Base-by-base conservation (phyloP, 2,888 invertebrate genomes). In the Megaustenia siamemsis region DNA sequence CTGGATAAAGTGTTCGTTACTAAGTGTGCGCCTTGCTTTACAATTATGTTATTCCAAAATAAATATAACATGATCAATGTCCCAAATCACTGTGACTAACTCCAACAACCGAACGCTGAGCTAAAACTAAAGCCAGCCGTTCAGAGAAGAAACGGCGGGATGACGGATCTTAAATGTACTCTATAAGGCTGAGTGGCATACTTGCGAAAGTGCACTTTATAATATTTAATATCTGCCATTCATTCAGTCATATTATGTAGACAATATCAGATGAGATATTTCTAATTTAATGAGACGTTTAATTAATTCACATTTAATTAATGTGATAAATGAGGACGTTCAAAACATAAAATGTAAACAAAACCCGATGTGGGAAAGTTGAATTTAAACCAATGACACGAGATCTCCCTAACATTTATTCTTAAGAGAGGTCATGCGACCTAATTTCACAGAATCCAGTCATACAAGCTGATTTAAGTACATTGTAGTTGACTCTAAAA, bases 381-480 rank as follows among this genome's bases (percentile, higher is more conserved):
- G 45, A 76, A 80, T 80, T 79, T 84, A 73, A 63, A 35, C 80
- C 84, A 80, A 80, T 84, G 80, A 84, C 80, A 75, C 80, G 63
- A 79, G 43, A 45, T 43, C 56, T 40, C 60, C 66, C 73, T 49
- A n/a, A 75, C 75, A n/a, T n/a, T n/a, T n/a, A n/a, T n/a, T n/a
- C n/a, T n/a, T n/a, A n/a, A n/a, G n/a, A n/a, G 85, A 86, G 87
- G 87, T 87, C 87, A 87, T 53, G 81, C 86, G 84, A 87, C 87
- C 86, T 82, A 82, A 78, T 86, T 87, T 86, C 85, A 38, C 43
- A 38, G 21, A 18, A n/a, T n/a, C n/a, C n/a, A n/a, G n/a, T n/a
- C n/a, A n/a, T n/a, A n/a, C n/a, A n/a, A n/a, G n/a, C n/a, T n/a
- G n/a, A n/a, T n/a, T n/a, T n/a, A n/a, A n/a, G n/a, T n/a, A n/a